Conservation (phyloP, 1,140 invertebrate genomes). For the Drosophila azteca region DNA sequence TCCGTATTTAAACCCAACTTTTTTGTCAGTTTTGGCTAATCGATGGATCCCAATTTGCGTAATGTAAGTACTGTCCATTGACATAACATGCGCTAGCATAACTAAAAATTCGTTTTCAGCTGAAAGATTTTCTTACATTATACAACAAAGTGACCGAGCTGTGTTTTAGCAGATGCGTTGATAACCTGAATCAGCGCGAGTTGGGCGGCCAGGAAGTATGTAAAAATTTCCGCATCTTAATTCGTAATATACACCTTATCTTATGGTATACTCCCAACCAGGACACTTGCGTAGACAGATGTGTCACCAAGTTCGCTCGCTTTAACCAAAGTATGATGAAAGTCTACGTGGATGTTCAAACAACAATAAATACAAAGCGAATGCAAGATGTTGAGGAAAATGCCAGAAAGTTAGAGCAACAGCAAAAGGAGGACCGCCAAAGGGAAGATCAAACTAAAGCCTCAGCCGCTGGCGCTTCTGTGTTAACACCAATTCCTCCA, state of each 20-base stretch:
- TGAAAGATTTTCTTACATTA: conserved; percentile 92
- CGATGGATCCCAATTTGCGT: conserved; percentile 71
- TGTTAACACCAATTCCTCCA: conserved; percentile 36
- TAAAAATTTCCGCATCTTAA: not conserved
- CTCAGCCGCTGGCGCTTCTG: conserved; percentile 12
- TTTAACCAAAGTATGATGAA: conserved; percentile 90
- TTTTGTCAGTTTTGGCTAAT: not conserved
- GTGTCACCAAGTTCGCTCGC: conserved; percentile 94
- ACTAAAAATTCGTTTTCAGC: conserved; percentile 84
- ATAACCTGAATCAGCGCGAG: conserved; percentile 92
- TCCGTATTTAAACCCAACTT: conserved; percentile 17
- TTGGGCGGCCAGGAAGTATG: conserved; percentile 88
- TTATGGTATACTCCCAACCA: conserved; percentile 52
- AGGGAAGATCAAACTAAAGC: conserved; percentile 42
- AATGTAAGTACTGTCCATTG: conserved; percentile 48
- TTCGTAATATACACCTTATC: not conserved
- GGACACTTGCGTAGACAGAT: conserved; percentile 91
- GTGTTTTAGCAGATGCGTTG: conserved; percentile 93
- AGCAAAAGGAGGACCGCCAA: conserved; percentile 57
- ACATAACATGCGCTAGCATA: too few relatives aligned
- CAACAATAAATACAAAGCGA: conserved; percentile 65
- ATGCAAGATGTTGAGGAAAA: conserved; percentile 68
- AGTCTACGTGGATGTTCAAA: conserved; percentile 80
- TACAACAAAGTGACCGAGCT: conserved; percentile 94
- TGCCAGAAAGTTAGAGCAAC: conserved; percentile 48